phyloP scores from a whole-genome alignment of 2,113 vertebrate genomes.

The Nerophis lumbriciformis region DNA sequence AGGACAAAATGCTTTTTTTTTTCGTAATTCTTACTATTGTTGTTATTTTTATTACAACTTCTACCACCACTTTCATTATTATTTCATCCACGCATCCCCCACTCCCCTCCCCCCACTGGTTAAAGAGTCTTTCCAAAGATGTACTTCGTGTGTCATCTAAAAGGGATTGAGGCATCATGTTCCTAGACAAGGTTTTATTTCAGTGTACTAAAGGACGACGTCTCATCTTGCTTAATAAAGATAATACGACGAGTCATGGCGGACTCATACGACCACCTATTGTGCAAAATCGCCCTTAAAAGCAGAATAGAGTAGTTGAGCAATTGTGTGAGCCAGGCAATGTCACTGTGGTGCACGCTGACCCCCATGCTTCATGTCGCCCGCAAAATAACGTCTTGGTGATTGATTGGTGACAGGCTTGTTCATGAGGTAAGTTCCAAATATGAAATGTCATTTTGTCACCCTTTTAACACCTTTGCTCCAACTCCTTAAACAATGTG shows the following conservation, averaged over 20 bases:
- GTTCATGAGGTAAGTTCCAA: constrained; percentile 9
- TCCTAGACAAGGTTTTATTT: constrained; percentile 23
- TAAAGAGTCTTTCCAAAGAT: neutral
- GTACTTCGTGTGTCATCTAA: neutral
- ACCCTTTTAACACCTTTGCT: neutral
- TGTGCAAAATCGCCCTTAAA: constrained; percentile 14
- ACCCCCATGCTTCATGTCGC: constrained; percentile 39
- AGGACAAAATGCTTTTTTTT: too few species aligned
- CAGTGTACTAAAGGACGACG: constrained; percentile 12
- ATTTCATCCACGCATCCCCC: neutral
- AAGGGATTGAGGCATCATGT: constrained; percentile 4
- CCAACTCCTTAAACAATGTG: too few species aligned
- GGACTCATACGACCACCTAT: constrained; percentile 27
- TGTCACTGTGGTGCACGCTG: constrained; percentile 29
- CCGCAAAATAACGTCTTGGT: constrained; percentile 31
- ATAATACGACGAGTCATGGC: constrained; percentile 40
- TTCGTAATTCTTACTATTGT: too few species aligned
- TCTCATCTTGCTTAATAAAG: constrained; percentile 51
- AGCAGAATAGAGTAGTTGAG: constrained; percentile 17
- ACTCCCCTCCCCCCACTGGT: neutral
- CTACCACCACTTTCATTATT: neutral
- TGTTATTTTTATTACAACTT: too few species aligned
- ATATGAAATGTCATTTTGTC: constrained; percentile 18
- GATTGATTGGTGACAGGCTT: neutral
- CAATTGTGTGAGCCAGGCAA: constrained; percentile 32